These are phyloP conservation scores for Donacobius atricapilla DNA, from an alignment of 2,113 vertebrate genomes.

Conservation along the genomic window DNA sequence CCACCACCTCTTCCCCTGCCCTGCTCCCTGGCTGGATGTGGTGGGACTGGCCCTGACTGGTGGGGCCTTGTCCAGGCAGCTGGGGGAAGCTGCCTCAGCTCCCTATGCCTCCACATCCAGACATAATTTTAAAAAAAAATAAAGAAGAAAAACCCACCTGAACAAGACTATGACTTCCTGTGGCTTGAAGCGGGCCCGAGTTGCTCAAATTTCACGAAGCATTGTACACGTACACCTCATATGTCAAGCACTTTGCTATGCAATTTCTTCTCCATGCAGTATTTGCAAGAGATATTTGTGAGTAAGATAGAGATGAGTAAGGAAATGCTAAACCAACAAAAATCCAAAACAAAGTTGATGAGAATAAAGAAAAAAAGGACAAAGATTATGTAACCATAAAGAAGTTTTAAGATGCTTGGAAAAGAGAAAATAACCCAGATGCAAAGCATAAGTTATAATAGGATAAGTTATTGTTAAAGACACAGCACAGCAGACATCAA, in stretches of 20 bases:
- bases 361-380: neutral
- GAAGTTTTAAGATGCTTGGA: neutral
- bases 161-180: neutral
- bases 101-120: no score
- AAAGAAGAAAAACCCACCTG: neutral
- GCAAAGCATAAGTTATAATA: neutral
- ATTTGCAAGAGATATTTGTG: neutral
- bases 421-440: neutral
- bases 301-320: neutral
- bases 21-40: neutral
- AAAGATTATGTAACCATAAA: neutral
- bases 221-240: rapidly evolving
- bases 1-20: neutral
- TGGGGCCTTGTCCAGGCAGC: neutral
- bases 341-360: neutral
- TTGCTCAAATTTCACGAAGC: neutral
- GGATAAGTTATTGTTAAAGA: neutral
- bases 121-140: neutral
- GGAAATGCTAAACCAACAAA: neutral
- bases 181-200: neutral
- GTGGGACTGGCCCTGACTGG: neutral
- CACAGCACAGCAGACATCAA: neutral
- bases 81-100: rapidly evolving
- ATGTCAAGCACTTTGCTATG: neutral
- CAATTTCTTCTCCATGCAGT: neutral